Evolutionary conservation across 2,797 vertebrate genomes (phyloP).

Genomic region (Linurgus olivaceus): DNA sequence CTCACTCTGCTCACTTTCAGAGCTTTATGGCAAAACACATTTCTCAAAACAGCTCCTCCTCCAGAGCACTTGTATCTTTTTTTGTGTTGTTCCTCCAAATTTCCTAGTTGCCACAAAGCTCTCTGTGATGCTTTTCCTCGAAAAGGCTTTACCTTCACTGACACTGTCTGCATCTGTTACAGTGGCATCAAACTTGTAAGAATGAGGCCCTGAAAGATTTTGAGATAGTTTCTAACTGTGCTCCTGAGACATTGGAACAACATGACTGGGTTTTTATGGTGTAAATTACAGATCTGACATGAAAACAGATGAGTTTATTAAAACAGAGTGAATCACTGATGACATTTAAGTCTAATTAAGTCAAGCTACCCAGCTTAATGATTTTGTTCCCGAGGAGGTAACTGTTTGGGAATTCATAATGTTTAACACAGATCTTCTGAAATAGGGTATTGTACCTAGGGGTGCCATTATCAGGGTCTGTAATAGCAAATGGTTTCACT

Average conservation of each 20-base stretch:
- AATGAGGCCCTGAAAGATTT: not conserved
- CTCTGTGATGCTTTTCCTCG: not conserved
- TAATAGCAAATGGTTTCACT: not conserved
- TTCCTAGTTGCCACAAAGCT: not conserved
- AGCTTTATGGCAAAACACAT: not conserved
- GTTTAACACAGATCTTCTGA: conserved; percentile 32
- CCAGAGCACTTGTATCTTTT: not conserved
- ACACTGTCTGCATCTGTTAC: not conserved
- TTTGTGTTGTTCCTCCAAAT: not conserved
- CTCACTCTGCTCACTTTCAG: not conserved
- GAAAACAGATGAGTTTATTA: conserved; percentile 69
- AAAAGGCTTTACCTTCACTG: not conserved
- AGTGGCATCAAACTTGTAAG: not conserved
- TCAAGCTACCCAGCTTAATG: conserved; percentile 47
- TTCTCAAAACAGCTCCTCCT: not conserved
- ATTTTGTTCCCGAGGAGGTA: conserved; percentile 49
- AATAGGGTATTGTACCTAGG: not conserved
- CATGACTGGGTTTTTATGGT: conserved; percentile 8
- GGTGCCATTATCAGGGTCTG: not conserved
- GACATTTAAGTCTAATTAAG: conserved; percentile 71
- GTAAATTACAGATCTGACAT: conserved; percentile 51
- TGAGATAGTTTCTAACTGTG: not conserved
- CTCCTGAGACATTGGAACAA: not conserved
- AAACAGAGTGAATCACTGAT: conserved; percentile 54
- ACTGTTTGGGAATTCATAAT: conserved; percentile 45